Conservation (phyloP, 2,888 invertebrate species). For the Archips crataeganus region DNA sequence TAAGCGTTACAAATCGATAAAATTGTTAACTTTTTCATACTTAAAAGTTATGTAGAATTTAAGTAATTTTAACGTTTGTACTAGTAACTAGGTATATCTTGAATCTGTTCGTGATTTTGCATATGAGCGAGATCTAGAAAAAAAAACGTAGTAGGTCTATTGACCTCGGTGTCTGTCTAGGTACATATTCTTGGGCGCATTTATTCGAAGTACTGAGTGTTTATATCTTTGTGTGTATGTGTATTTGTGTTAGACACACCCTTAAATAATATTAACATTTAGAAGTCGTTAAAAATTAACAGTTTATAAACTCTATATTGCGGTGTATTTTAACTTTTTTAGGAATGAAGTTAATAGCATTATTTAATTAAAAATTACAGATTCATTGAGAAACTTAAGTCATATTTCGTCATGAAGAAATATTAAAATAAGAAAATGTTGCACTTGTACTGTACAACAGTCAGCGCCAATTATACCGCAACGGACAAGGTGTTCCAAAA, state of each 20-base stretch:
- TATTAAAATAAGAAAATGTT: not conserved
- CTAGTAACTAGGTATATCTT: too few species aligned
- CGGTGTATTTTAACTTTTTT: not conserved
- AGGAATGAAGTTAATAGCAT: not conserved
- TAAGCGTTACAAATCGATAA: too few species aligned
- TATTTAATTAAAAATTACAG: not conserved
- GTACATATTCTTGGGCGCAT: not conserved
- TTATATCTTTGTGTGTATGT: not conserved
- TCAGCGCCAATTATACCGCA: not conserved
- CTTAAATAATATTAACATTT: not conserved
- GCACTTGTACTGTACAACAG: not conserved
- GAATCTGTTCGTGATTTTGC: too few species aligned
- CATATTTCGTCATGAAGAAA: conserved; percentile 3
- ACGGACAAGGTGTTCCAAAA: not conserved
- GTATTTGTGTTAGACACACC: conserved; percentile 8
- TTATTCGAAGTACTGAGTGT: not conserved
- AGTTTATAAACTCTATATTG: not conserved
- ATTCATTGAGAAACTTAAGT: not conserved
- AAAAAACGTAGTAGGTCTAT: too few species aligned
- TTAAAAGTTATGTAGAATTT: too few species aligned
- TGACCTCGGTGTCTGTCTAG: not conserved
- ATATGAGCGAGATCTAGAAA: too few species aligned
- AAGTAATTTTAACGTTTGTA: too few species aligned
- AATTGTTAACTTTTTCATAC: too few species aligned
- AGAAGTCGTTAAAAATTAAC: not conserved